phyloP scores from a whole-genome alignment of 2,888 invertebrate genomes.

The Thumatha senex region DNA sequence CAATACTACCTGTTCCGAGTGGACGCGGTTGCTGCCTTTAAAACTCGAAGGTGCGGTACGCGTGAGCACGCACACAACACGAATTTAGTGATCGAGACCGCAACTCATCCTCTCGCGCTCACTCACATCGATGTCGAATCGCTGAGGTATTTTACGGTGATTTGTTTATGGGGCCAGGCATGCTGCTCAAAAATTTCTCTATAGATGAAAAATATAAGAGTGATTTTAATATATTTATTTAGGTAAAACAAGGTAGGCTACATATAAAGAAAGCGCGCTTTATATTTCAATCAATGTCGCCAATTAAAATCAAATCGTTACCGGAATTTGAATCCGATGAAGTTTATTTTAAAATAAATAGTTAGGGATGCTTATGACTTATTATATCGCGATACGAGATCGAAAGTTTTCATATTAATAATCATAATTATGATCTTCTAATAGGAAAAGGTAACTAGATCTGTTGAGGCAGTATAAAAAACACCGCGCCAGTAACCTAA shows the following conservation, averaged over 20 bases:
- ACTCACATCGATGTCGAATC: slow-evolving; percentile 64
- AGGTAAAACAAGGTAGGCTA: slow-evolving; percentile 58
- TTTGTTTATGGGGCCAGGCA: slow-evolving; percentile 68
- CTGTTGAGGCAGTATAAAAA: slow-evolving; percentile 46
- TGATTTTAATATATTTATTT: slow-evolving; percentile 61
- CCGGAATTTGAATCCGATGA: slow-evolving; percentile 55
- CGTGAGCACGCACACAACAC: slow-evolving; percentile 32
- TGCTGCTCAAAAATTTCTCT: slow-evolving; percentile 66
- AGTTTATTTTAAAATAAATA: slow-evolving; percentile 50
- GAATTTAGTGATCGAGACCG: slow-evolving; percentile 24
- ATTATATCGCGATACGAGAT: slow-evolving; percentile 20
- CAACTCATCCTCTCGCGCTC: slow-evolving; percentile 28
- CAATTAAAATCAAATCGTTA: slow-evolving; percentile 62
- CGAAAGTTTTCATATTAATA: slow-evolving; percentile 35
- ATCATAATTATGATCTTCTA: slow-evolving; percentile 52
- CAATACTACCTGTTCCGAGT: slow-evolving; percentile 76
- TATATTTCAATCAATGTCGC: slow-evolving; percentile 34
- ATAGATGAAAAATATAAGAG: slow-evolving; percentile 65
- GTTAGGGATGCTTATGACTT: slow-evolving; percentile 43
- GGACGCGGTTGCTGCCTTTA: slow-evolving; percentile 21
- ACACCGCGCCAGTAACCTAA: slow-evolving; percentile 68
- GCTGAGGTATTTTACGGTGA: slow-evolving; percentile 77
- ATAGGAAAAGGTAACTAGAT: slow-evolving; percentile 70
- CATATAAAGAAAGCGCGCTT: slow-evolving; percentile 48
- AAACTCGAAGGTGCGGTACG: slow-evolving; percentile 41